Evolutionary conservation across 2,113 vertebrate genomes (phyloP).

Genomic region (Macquaria ambigua): DNA sequence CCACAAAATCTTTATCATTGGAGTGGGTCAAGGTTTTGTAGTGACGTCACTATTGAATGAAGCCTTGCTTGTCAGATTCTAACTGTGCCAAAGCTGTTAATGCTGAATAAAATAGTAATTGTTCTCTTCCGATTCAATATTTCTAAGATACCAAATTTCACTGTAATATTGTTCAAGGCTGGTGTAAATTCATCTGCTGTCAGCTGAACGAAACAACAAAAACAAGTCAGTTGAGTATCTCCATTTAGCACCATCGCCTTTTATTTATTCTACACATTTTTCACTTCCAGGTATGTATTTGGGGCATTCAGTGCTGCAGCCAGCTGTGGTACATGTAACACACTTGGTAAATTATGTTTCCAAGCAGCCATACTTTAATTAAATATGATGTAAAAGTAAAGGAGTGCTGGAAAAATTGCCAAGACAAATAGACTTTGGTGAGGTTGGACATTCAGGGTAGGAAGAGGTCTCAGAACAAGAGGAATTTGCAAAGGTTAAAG

Average conservation of each 20-base stretch:
- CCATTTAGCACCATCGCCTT: not conserved
- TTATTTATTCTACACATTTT: not conserved
- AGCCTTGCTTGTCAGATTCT: not conserved
- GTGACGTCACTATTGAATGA: conserved; percentile 27
- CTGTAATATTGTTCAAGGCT: conserved; percentile 6
- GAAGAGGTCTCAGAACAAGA: conserved; percentile 20
- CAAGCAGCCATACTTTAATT: not conserved
- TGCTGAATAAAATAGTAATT: not conserved
- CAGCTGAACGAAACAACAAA: conserved; percentile 12
- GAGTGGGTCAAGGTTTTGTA: conserved; percentile 10
- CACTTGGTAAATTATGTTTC: not conserved
- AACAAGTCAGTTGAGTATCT: conserved; percentile 1
- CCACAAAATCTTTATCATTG: not conserved
- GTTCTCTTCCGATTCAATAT: not conserved
- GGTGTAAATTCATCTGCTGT: not conserved
- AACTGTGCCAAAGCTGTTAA: not conserved
- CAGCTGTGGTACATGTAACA: not conserved
- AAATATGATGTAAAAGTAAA: not conserved
- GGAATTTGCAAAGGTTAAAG: conserved; percentile 18
- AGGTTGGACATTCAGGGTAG: not conserved
- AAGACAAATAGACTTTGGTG: not conserved
- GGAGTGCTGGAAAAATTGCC: not conserved
- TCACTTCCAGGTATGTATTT: not conserved
- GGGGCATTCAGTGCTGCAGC: not conserved
- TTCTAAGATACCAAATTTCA: conserved; percentile 15